Conservation (phyloP, 2,113 vertebrate species). For the Alosa alosa region DNA sequence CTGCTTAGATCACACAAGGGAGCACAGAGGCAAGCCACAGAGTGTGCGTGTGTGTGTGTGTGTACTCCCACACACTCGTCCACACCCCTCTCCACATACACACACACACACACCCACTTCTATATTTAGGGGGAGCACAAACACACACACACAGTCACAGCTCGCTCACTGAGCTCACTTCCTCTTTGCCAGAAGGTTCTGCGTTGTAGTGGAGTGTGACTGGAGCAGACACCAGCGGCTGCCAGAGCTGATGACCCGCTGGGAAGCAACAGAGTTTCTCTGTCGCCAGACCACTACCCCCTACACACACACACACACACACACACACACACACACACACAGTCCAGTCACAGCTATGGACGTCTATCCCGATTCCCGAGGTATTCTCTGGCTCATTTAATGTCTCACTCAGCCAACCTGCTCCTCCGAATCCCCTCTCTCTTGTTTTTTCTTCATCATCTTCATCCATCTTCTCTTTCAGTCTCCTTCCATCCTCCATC, state of each 20-base stretch:
- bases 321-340: not conserved
- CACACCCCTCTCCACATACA: conserved; percentile 11
- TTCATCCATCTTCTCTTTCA: not conserved
- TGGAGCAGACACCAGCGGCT: conserved; percentile 23
- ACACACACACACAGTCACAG: not conserved
- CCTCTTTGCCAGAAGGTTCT: conserved; percentile 9
- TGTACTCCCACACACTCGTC: not conserved
- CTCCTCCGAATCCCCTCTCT: too few relatives aligned
- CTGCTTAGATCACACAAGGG: not conserved
- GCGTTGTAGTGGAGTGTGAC: not conserved
- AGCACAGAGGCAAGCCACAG: not conserved
- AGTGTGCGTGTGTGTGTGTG: not conserved
- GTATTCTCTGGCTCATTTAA: not conserved
- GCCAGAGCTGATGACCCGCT: conserved; percentile 31
- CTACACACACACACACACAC: not conserved
- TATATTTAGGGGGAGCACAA: not conserved
- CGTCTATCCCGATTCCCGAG: not conserved
- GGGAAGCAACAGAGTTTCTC: not conserved
- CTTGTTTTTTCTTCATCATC: not conserved
- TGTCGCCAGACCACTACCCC: not conserved
- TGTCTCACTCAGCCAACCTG: too few relatives aligned
- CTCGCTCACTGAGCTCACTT: not conserved
- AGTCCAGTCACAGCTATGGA: not conserved
- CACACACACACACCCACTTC: conserved; percentile 7
- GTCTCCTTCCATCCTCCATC: not conserved